phyloP scores from a whole-genome alignment of 2,113 vertebrate species.

The Oreochromis tanganicae region DNA sequence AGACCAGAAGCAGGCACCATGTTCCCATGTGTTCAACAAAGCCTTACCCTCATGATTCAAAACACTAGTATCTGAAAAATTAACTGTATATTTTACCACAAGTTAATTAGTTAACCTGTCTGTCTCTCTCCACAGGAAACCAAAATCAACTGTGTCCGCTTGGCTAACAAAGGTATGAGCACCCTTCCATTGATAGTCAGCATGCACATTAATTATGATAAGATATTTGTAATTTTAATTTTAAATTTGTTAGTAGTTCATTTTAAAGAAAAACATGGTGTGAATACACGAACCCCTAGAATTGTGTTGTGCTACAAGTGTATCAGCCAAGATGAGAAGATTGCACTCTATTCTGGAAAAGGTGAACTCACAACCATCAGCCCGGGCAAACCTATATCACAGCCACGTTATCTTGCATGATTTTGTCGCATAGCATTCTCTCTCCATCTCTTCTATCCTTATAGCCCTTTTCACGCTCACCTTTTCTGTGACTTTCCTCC shows the following conservation, averaged over 20 bases:
- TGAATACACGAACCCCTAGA: background rate
- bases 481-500: background rate
- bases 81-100: background rate
- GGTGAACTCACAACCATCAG: background rate
- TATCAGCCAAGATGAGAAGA: background rate
- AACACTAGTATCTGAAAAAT: background rate
- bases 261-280: background rate
- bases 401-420: constrained; percentile 32
- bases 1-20: background rate
- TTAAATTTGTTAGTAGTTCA: background rate
- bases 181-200: constrained; percentile 29
- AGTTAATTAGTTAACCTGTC: background rate
- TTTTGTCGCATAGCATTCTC: background rate
- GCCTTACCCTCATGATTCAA: background rate
- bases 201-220: background rate
- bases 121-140: constrained; percentile 82
- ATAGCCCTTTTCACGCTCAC: background rate
- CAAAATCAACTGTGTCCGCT: constrained; percentile 94
- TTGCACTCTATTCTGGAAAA: background rate
- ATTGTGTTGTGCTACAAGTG: background rate
- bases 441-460: background rate
- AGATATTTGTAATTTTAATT: background rate
- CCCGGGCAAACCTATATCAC: background rate
- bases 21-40: background rate
- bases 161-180: constrained; percentile 94